Conservation (phyloP, 2,113 vertebrate species). For the Paratilapia polleni region DNA sequence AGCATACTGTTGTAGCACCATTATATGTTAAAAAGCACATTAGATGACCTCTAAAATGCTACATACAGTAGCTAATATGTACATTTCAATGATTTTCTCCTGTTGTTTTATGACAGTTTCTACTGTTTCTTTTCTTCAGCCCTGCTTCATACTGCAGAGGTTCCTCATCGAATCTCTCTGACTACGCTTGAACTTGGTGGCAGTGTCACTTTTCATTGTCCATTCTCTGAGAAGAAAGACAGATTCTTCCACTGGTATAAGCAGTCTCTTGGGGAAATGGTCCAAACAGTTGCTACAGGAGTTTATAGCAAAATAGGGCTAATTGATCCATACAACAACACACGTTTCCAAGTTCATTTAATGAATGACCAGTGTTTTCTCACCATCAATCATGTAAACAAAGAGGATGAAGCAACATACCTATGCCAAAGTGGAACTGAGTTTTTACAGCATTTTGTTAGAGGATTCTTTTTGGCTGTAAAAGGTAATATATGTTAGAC, state of each 20-base stretch:
- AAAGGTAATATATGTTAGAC: neutral
- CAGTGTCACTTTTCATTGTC: neutral
- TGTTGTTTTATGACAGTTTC: neutral
- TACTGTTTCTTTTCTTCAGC: neutral
- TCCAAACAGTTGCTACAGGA: slow-evolving; percentile 3
- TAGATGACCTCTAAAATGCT: neutral
- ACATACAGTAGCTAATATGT: neutral
- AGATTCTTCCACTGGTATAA: slow-evolving; percentile 29
- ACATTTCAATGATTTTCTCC: neutral
- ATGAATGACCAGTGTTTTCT: neutral
- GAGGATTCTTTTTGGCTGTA: slow-evolving; percentile 3
- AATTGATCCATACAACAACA: neutral
- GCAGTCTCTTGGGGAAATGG: slow-evolving; percentile 5
- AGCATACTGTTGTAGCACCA: neutral
- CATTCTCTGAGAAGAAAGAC: accelerated
- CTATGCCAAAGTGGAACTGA: neutral
- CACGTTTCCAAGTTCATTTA: neutral
- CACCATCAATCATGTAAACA: slow-evolving; percentile 7
- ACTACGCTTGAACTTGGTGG: slow-evolving; percentile 9
- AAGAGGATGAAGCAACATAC: slow-evolving; percentile 46
- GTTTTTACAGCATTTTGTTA: neutral
- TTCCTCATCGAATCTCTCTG: slow-evolving; percentile 4
- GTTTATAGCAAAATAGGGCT: accelerated
- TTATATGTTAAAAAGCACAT: accelerated
- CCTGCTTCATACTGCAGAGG: neutral